Base-by-base conservation (phyloP, 2,113 vertebrate genomes). In the Sinosuthora webbiana region DNA sequence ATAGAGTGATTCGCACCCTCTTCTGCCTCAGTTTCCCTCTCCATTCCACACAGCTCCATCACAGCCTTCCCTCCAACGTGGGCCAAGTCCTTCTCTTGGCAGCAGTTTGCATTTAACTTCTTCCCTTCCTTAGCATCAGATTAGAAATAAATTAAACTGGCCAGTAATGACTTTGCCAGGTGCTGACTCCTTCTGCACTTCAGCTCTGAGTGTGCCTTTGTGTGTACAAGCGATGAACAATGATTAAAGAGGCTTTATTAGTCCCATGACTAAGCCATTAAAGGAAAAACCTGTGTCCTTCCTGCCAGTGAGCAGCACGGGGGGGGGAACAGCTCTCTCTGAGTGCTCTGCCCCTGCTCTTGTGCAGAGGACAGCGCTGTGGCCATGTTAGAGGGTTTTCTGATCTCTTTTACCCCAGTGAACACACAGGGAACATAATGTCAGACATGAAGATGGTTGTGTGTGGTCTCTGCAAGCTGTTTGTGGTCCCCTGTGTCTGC, bases 221-320 rank as follows among this genome's bases (percentile, higher is more conserved):
- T 95, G 94, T 42, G 81, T 57, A 69, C 68, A 63, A 86, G 75
- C 0, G 6, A 84, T 0, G 0, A 89, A 85, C 86, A 87, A 79
- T 85, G 78, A 95, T 94, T 92, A 90, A 92, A 95, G 86, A 86
- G 69, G 10, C 69, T 95, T 96, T 95, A 92, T 94, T 96, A 90
- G 73, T 78, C 93, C 73, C 80, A 82, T 75, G 92, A 83, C 83
- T 90, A 49, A 94, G 64, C 60, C 77, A 15, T 74, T 65, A 85
- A 89, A 89, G 78, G 74, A 93, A 85, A 96, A 94, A 37, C 45
- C 45, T 67, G 30, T 73, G 83, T 95, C 93, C 91, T 94, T 91
- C 89, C 94, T 69, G 67, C 30, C 83, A 89, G 41, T 4, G 6
- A 37, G 33, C 45, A 64, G 60, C 6, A 13, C 1, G 0, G 47